These are phyloP conservation scores for Pygmarrhopalites habei DNA, from an alignment of 1,140 invertebrate genomes.

Conservation along the genomic window DNA sequence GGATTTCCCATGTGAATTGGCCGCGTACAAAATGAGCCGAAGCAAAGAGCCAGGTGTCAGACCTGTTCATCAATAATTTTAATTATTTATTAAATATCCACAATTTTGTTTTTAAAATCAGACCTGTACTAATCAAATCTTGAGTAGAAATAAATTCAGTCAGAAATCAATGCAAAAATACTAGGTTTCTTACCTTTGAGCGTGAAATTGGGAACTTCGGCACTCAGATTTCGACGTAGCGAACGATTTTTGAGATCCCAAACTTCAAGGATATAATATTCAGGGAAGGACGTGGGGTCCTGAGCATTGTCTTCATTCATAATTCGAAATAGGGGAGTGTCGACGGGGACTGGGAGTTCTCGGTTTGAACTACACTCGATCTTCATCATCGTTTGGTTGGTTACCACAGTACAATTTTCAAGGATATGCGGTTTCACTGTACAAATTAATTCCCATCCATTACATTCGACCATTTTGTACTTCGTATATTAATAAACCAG, in stretches of 20 bases:
- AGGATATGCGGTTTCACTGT: conserved; percentile 49
- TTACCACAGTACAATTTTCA: conserved; percentile 71
- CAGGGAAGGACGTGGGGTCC: conserved; percentile 37
- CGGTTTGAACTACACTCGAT: conserved; percentile 56
- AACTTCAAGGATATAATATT: conserved; percentile 38
- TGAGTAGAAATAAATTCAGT: no score
- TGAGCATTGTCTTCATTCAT: conserved; percentile 37
- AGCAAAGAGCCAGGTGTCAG: conserved; percentile 54
- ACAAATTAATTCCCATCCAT: no score
- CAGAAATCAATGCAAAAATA: no score
- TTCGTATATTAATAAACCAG: no score
- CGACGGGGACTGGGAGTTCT: conserved; percentile 35
- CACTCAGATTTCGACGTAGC: conserved; percentile 38
- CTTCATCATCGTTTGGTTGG: conserved; percentile 75
- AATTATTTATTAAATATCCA: no score
- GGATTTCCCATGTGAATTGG: conserved; percentile 78
- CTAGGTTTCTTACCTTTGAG: conserved; percentile 50
- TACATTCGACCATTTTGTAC: no score
- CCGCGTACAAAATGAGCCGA: conserved; percentile 70
- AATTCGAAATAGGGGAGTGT: conserved; percentile 38
- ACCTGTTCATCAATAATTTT: no score
- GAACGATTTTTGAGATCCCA: conserved; percentile 39
- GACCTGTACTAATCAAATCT: no score
- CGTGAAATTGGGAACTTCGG: conserved; percentile 36
- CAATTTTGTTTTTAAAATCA: no score